Evolutionary conservation across 2,797 vertebrate species (phyloP).

Genomic region (Rhinatrema bivittatum): DNA sequence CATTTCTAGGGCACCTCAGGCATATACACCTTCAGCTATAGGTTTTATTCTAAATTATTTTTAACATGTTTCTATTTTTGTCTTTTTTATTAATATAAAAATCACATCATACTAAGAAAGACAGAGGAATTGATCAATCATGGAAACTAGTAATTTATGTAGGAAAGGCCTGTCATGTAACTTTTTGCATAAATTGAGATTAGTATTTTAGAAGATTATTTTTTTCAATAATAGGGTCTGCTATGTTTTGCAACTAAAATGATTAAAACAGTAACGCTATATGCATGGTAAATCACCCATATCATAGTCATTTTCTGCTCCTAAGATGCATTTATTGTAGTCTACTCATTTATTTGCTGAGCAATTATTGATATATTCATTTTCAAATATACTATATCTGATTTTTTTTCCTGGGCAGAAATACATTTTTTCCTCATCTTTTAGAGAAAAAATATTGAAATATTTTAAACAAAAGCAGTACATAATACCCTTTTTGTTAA

Average conservation of each 20-base stretch:
- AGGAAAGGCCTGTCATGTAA: constrained; percentile 22
- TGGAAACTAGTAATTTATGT: constrained; percentile 43
- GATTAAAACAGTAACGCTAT: constrained; percentile 24
- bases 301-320: constrained; percentile 29
- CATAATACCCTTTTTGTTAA: constrained; percentile 66
- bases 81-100: not conserved
- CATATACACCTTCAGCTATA: no score
- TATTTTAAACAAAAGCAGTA: constrained; percentile 47
- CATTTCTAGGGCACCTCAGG: no score
- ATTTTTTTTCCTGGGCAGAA: no score
- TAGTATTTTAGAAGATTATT: constrained; percentile 29
- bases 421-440: no score
- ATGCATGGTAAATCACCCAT: constrained; percentile 27
- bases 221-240: constrained; percentile 23
- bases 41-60: no score
- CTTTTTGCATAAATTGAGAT: constrained; percentile 34
- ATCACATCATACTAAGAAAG: constrained; percentile 24
- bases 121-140: constrained; percentile 35
- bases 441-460: constrained; percentile 42
- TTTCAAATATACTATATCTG: no score
- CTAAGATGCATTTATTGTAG: constrained; percentile 23
- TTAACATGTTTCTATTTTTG: constrained; percentile 1
- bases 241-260: constrained; percentile 36
- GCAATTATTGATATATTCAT: no score
- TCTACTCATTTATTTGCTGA: constrained; percentile 11